phyloP scores from a whole-genome alignment of 1,140 invertebrate species.

The Coptotermes formosanus region DNA sequence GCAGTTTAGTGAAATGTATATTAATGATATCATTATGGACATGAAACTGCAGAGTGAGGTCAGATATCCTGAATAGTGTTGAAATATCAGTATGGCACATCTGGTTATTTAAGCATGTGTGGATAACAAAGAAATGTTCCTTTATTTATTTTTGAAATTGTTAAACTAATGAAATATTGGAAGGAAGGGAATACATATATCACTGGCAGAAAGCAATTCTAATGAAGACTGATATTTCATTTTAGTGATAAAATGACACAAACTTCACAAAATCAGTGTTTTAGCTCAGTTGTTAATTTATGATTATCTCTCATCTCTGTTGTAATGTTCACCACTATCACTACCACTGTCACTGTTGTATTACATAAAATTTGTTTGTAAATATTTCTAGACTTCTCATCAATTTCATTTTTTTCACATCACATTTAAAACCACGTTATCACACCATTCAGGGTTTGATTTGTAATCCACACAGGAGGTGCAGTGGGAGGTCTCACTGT shows the following conservation, averaged over 20 bases:
- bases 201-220: constrained; percentile 13
- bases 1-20: not conserved
- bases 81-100: not conserved
- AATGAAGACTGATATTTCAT: not conserved
- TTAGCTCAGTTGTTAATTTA: not conserved
- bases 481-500: too few species aligned
- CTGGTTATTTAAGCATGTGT: constrained; percentile 1
- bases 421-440: not conserved
- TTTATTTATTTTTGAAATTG: constrained; percentile 1
- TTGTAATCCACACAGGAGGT: not conserved
- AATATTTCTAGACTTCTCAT: not conserved
- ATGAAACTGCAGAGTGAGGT: not conserved
- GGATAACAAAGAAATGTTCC: not conserved
- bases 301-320: not conserved
- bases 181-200: not conserved
- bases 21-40: not conserved
- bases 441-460: not conserved
- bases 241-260: not conserved
- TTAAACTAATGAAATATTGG: not conserved
- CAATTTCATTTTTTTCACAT: not conserved
- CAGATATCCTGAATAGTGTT: not conserved
- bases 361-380: not conserved
- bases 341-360: too few species aligned
- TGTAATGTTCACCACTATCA: not conserved
- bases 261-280: not conserved